Evolutionary conservation across 2,888 invertebrate genomes (phyloP), one percentile per base, ranked within the genome.

Genomic region (Drosophila prolongata): DNA sequence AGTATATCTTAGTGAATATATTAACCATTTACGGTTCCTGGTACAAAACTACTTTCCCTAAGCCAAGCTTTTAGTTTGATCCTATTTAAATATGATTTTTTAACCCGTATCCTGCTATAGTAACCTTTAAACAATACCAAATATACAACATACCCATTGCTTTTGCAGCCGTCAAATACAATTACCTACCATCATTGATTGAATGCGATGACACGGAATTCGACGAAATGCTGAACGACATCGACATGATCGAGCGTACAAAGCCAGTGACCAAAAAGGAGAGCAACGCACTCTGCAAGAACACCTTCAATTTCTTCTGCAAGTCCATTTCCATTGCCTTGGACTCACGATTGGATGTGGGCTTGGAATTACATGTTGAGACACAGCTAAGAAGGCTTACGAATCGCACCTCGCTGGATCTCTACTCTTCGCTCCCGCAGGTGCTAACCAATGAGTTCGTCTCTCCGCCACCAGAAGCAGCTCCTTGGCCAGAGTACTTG

Each of bases 131-230:
- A 16, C 13, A 27, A 3, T 47, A 30, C 16, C 24, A 16, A 10
- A 27, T 16, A 1, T 6, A 40, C 40, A 8, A 46, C 13, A 8
- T 30, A 24, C 30, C 1, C 14, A 3, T 43, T n/a, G 1, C 14
- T 35, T 1, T 78, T 79, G 11, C 78, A 90, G 90, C 87, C 38
- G 89, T 87, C 3, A 92, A 92, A 78, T 91, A 91, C 72, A 91
- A 91, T 24, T 93, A 93, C 73, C 90, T 96, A 49, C 95, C 95
- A 0, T 96, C 96, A 16, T 93, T 96, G 13, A 94, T 95, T 38
- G 97, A 97, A 89, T 96, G 96, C 0, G 97, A 97, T 73, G 97
- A 97, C 87, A 96, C 96, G 0, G 97, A 97, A 81, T 93, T 96
- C 1, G 97, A 97, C 87, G 96, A 96, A 79, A 95, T 96, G 70